Base-by-base conservation (phyloP, 2,888 invertebrate species). In the Agonopterix heracliana region DNA sequence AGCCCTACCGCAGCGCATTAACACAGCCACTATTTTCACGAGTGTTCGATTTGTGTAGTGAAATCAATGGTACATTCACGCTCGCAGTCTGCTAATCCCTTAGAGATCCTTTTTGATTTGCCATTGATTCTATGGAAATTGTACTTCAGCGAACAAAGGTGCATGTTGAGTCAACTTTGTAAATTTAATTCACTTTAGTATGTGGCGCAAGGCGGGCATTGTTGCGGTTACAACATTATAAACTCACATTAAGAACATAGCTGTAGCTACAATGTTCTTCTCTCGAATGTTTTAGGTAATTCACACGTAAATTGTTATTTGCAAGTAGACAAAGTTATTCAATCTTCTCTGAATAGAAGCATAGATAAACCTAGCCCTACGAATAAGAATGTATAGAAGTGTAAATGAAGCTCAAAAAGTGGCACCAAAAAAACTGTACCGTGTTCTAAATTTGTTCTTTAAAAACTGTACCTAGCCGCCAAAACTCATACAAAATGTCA, bases 21-120 rank as follows among this genome's bases (percentile, higher is more conserved):
- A 67, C 67, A 68, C 72, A 62, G 61, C 63, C 65, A 74, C 71
- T 73, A 75, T 71, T 75, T 67, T 71, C 70, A 65, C 69, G 69
- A 71, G 71, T 66, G 67, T 68, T 60, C 63, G 65, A 71, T 76
- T 72, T 73, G 67, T 71, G 64, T 66, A 68, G 67, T 71, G 63
- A 70, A 74, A 71, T 74, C 73, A 71, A 72, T 71, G 66, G 64
- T 54, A 55, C 55, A 52, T 54, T 52, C 56, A 50, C 48, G 51
- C 47, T 44, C 53, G 43, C 47, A 50, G 47, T 51, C 40, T 47
- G 52, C 53, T 55, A 49, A 52, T 53, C 59, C 53, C 56, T 8
- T 8, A 9, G 55, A 41, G 56, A 52, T 47, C 51, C 51, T 50
- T 53, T 53, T 48, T 48, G 52, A 53, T 56, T 56, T 54, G 55